Conservation (phyloP, 2,797 vertebrate species). For the Pipistrellus nathusii region DNA sequence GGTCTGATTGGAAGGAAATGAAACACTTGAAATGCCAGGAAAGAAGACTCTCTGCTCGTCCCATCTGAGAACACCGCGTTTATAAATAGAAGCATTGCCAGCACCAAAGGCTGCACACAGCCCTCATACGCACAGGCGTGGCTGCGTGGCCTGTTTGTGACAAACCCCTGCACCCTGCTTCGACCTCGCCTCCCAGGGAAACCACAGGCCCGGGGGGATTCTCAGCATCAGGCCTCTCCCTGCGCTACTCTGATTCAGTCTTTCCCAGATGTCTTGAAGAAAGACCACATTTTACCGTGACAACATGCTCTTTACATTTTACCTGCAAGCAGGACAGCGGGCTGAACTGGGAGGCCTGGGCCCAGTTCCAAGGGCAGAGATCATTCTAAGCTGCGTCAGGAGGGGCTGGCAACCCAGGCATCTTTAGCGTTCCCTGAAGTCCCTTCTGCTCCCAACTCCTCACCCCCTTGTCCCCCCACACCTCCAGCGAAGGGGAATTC, state of each 20-base stretch:
- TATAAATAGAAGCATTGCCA: slow-evolving; percentile 79
- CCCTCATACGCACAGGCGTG: slow-evolving; percentile 70
- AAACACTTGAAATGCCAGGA: slow-evolving; percentile 77
- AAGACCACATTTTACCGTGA: rapidly evolving
- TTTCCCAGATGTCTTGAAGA: background rate
- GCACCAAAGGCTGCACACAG: slow-evolving; percentile 72
- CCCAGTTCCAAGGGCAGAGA: background rate
- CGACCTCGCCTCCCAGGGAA: background rate
- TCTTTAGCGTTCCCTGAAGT: rapidly evolving
- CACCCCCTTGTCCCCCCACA: background rate
- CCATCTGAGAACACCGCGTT: slow-evolving; percentile 68
- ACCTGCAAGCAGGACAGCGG: background rate
- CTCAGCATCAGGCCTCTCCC: rapidly evolving
- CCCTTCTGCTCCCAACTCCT: background rate
- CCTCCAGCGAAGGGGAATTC: background rate
- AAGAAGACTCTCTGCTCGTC: slow-evolving; percentile 71
- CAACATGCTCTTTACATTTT: background rate
- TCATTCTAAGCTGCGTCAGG: background rate
- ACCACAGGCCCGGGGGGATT: slow-evolving; percentile 3
- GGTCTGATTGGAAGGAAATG: slow-evolving; percentile 79
- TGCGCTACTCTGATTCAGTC: background rate
- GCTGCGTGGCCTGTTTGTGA: slow-evolving; percentile 67
- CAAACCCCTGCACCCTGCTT: slow-evolving; percentile 34
- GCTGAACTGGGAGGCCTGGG: background rate
- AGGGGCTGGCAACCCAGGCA: background rate